Evolutionary conservation across 1,140 invertebrate genomes (phyloP).

Genomic region (Sarcophaga bullata): DNA sequence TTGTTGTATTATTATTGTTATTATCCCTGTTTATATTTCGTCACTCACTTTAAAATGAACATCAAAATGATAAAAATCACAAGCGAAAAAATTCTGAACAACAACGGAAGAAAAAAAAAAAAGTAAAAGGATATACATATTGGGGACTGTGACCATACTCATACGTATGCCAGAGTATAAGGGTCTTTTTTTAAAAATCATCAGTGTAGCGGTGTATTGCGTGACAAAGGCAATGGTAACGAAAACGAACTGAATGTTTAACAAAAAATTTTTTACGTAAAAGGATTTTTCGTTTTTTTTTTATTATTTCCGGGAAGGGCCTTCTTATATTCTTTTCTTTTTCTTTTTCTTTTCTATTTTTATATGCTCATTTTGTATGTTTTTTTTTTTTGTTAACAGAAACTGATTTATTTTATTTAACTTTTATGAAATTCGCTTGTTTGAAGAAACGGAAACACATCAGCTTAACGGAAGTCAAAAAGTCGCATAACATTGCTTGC

Average conservation of each 20-base stretch:
- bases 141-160: background rate
- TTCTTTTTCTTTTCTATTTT: no score
- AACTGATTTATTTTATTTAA: background rate
- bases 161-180: background rate
- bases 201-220: no score
- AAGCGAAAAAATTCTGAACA: background rate
- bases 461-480: constrained; percentile 65
- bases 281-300: constrained; percentile 16
- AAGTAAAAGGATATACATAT: background rate
- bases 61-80: constrained; percentile 44
- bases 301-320: background rate
- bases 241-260: background rate
- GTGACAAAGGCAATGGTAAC: background rate
- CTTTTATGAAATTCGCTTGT: constrained; percentile 28
- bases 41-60: constrained; percentile 48
- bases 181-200: no score
- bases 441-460: constrained; percentile 64
- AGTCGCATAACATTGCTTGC: constrained; percentile 65
- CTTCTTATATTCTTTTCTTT: no score
- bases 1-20: constrained; percentile 50
- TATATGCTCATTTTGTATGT: no score
- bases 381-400: background rate
- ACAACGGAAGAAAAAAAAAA: background rate
- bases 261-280: background rate
- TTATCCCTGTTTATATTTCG: constrained; percentile 56